A percentile compares a stretch with the other conserved stretches of the same genome.
These are phyloP conservation scores for Lordiphosa fenestrarum DNA, from an alignment of 2,888 invertebrate species.

Conservation along the genomic window DNA sequence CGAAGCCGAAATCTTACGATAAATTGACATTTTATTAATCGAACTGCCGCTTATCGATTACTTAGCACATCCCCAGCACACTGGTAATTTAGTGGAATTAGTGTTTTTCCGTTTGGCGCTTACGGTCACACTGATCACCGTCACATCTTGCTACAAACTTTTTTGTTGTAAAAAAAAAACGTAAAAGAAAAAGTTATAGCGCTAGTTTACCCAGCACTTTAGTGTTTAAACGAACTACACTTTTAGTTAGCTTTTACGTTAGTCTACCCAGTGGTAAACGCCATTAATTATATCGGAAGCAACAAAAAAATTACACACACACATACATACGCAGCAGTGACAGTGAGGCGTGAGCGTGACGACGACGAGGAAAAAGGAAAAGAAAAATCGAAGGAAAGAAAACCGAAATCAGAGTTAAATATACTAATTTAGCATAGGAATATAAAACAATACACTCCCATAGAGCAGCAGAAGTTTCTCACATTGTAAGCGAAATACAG, in stretches of 20 bases:
- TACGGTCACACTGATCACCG: constrained; percentile 17
- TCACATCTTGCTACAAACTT: constrained; percentile 65
- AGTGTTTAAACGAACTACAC: constrained; percentile 66
- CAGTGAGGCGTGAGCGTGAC: constrained; percentile 37
- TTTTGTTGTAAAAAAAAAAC: constrained; percentile 64
- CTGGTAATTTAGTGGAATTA: background rate
- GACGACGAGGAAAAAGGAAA: constrained; percentile 13
- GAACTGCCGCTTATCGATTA: no score
- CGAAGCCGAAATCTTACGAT: no score
- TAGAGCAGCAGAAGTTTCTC: constrained; percentile 18
- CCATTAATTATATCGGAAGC: constrained; percentile 15
- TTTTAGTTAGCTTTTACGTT: constrained; percentile 68
- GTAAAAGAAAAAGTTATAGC: constrained; percentile 49
- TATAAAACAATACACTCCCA: constrained; percentile 23
- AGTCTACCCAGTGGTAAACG: constrained; percentile 51
- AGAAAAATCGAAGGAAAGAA: constrained; percentile 17
- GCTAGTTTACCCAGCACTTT: constrained; percentile 55
- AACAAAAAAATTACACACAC: background rate
- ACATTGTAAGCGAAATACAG: constrained; percentile 38
- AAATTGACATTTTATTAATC: no score
- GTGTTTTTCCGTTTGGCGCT: constrained; percentile 1
- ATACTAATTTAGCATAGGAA: constrained; percentile 26
- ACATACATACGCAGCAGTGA: constrained; percentile 4
- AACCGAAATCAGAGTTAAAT: constrained; percentile 18
- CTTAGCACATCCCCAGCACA: no score